Base-by-base conservation (phyloP, 2,888 invertebrate genomes). In the Halictus quadricinctus region DNA sequence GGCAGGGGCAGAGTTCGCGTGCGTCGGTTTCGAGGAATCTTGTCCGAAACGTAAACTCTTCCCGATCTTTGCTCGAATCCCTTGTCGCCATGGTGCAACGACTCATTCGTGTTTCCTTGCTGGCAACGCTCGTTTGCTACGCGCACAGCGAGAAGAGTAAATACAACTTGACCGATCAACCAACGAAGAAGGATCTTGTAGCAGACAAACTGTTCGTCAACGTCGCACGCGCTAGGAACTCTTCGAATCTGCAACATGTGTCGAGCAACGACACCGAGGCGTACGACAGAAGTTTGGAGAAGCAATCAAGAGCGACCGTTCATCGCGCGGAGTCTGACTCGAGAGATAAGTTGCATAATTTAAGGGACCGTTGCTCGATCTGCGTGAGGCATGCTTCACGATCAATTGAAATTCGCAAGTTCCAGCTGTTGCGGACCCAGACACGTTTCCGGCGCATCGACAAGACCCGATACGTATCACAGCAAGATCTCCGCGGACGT, bases 371-470 rank as follows among this genome's bases (percentile, higher is more conserved):
- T 18, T 21, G 66, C 29, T 64, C 21, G 21, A 41, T 66, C 29
- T 0, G 15, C 29, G 1, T 3, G 4, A 41, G 41, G 41, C 36
- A 21, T 69, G 36, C 41, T 12, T 69, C 12, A 81, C 77, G 58
- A 78, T 50, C 58, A 76, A 81, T 81, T 88, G 79, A 50, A 74
- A 78, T 50, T 41, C 86, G 84, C 90, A 93, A 91, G 93, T 84
- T 88, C 88, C 84, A 90, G 88, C 75, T 93, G 93, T 80, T 93
- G 93, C 77, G 91, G 91, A 13, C 80, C 88, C 25, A 91, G 89
- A 77, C 89, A 91, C 79, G 88, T 86, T 43, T 79, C 83, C 36
- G 76, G 76, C 41, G 84, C 88, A 1, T 84, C 87, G 7, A 66
- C 76, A 21, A 89, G 90, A 76, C 89, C 89, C 7, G 90, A 91